Evolutionary conservation across 2,888 invertebrate species (phyloP).

Genomic region (Volucella zonaria): DNA sequence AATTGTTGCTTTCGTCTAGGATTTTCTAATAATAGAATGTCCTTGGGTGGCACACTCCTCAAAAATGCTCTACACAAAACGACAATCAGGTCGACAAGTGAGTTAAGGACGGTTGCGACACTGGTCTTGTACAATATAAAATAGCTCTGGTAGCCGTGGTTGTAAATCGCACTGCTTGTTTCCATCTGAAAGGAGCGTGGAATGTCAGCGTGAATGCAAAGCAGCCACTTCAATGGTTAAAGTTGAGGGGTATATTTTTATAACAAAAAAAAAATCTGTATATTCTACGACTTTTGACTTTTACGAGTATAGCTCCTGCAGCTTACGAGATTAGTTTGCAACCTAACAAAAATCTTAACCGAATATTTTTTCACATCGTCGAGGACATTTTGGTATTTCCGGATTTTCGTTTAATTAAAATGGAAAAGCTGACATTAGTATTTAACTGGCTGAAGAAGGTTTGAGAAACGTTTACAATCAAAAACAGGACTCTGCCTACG

Average conservation of each 20-base stretch:
- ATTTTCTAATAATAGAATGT: constrained; percentile 57
- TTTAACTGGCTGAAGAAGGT: too few relatives aligned
- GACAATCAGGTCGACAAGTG: constrained; percentile 58
- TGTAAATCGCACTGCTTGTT: not conserved
- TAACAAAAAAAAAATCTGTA: constrained; percentile 5
- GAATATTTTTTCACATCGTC: too few relatives aligned
- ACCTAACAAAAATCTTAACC: too few relatives aligned
- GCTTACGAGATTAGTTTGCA: too few relatives aligned
- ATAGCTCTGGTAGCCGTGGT: constrained; percentile 7
- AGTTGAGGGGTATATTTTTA: constrained; percentile 17
- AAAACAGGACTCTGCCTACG: too few relatives aligned
- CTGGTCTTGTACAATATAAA: not conserved
- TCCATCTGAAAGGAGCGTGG: constrained; percentile 9
- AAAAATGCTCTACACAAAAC: constrained; percentile 42
- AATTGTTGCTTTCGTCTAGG: constrained; percentile 55
- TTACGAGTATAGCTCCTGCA: not conserved
- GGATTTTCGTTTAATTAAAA: too few relatives aligned
- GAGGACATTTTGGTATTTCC: too few relatives aligned
- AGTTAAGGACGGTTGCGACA: constrained; percentile 32
- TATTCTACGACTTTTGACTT: constrained; percentile 21
- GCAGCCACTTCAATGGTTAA: constrained; percentile 1
- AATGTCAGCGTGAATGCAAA: constrained; percentile 23
- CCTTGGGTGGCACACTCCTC: constrained; percentile 56
- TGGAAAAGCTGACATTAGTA: too few relatives aligned
- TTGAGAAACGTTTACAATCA: too few relatives aligned